Conservation (phyloP, 2,888 invertebrate species). For the Patella caerulea region DNA sequence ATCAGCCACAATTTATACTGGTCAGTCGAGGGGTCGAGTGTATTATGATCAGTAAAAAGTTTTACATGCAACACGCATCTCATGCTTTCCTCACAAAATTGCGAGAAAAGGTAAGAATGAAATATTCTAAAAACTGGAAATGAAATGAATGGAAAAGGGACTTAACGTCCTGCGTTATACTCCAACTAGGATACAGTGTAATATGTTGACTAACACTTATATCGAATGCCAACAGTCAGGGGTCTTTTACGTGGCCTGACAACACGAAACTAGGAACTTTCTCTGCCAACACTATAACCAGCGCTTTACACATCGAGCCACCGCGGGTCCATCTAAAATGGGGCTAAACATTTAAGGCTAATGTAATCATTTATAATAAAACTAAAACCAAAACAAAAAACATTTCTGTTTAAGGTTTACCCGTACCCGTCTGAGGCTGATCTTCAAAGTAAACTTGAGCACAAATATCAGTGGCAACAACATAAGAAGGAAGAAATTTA, state of each 20-base stretch:
- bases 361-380: not conserved
- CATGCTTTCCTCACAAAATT: conserved; percentile 46
- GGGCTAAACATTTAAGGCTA: no score
- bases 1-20: conserved; percentile 56
- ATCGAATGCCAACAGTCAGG: no score
- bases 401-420: conserved; percentile 44
- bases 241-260: no score
- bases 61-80: conserved; percentile 56
- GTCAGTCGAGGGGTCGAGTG: conserved; percentile 64
- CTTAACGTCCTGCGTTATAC: not conserved
- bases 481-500: conserved; percentile 44
- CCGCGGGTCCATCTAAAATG: no score
- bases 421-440: conserved; percentile 59
- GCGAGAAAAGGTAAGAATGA: conserved; percentile 45
- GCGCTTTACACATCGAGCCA: no score
- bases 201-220: no score
- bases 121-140: not conserved
- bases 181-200: not conserved
- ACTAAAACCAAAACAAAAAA: not conserved
- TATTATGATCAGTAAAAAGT: conserved; percentile 61
- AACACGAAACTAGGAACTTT: no score
- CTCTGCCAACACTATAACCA: no score
- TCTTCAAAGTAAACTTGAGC: conserved; percentile 51
- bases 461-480: conserved; percentile 53
- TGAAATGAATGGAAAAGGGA: not conserved